Conservation (phyloP, 2,113 vertebrate genomes). For the Eulemur rufifrons region DNA sequence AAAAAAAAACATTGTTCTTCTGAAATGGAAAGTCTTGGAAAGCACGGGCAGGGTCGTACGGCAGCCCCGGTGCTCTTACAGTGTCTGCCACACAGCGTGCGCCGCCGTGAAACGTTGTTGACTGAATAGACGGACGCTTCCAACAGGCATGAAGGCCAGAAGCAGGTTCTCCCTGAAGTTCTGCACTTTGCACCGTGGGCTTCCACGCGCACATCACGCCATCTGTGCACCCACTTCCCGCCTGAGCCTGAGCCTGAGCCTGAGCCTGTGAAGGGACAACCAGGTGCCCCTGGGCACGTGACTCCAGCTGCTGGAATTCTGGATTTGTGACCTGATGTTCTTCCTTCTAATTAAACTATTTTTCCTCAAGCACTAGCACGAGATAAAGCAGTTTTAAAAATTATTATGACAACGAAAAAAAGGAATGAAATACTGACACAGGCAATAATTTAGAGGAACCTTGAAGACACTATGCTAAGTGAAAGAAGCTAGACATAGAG, state of each 20-base stretch:
- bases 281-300: not conserved
- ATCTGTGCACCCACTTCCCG: not conserved
- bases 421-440: not conserved
- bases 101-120: not conserved
- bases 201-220: accelerated
- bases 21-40: not conserved
- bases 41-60: not conserved
- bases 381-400: not conserved
- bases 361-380: not conserved
- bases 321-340: not conserved
- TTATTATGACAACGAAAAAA: not conserved
- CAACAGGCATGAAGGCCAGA: not conserved
- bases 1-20: not conserved
- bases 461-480: not conserved
- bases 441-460: not conserved
- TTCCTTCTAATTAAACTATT: not conserved
- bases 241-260: no score
- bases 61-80: not conserved
- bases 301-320: not conserved
- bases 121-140: not conserved
- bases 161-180: not conserved
- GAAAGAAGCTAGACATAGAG: not conserved
- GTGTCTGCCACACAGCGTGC: not conserved
- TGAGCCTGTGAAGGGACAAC: not conserved
- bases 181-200: not conserved